These are phyloP conservation scores for Poecilobothrus nobilitatus DNA, from an alignment of 2,888 invertebrate species.

Conservation along the genomic window DNA sequence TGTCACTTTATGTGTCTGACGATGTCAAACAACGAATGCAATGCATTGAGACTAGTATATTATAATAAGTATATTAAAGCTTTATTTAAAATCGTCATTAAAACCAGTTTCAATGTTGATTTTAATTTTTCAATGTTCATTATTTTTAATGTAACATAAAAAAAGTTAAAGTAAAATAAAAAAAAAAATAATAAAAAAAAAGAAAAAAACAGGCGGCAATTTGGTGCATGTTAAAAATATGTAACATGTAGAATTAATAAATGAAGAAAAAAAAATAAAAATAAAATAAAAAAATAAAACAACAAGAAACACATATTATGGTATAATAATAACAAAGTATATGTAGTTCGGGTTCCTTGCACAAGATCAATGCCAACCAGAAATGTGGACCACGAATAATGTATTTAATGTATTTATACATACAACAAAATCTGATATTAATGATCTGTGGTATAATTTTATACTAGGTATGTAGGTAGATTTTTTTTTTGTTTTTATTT, in stretches of 20 bases:
- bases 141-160: background rate
- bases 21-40: no score
- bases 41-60: no score
- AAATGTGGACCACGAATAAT: background rate
- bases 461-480: background rate
- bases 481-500: background rate
- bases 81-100: background rate
- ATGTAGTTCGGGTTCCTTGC: slow-evolving; percentile 16
- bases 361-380: slow-evolving; percentile 24
- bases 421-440: background rate
- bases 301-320: background rate
- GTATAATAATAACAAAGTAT: background rate
- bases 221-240: background rate
- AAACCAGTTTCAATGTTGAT: background rate
- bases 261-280: background rate
- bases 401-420: no score
- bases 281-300: no score
- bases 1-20: background rate
- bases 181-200: background rate
- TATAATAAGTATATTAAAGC: no score
- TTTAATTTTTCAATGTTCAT: background rate
- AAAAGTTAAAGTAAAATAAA: background rate
- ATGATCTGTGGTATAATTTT: no score
- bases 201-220: background rate
- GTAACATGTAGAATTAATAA: background rate